Evolutionary conservation across 2,888 invertebrate species (phyloP).

Genomic region (Piscicola geometra): DNA sequence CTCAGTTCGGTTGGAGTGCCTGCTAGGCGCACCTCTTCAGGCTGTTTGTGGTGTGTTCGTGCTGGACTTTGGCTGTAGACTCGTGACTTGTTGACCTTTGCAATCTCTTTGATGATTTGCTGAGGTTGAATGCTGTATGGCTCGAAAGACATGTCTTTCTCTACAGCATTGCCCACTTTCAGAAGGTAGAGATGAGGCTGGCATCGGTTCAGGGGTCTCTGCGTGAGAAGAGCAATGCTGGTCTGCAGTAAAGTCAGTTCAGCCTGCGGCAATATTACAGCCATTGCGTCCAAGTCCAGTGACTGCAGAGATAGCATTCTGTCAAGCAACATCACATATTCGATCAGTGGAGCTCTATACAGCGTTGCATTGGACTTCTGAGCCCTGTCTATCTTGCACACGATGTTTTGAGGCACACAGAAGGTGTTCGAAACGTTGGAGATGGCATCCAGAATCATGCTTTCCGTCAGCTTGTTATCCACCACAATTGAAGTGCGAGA

Average conservation of each 20-base stretch:
- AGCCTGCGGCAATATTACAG: neutral
- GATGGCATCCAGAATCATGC: neutral
- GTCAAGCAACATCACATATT: conserved; percentile 4
- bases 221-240: neutral
- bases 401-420: neutral
- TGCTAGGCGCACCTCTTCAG: no score
- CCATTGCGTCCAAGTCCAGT: neutral
- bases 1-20: neutral
- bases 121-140: neutral
- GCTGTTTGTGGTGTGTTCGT: no score
- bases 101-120: neutral
- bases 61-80: no score
- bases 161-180: conserved; percentile 7
- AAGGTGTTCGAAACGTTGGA: neutral
- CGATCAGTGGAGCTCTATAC: neutral
- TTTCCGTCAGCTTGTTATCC: neutral
- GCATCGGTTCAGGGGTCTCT: neutral
- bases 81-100: neutral
- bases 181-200: conserved; percentile 7
- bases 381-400: neutral
- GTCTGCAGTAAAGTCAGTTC: neutral
- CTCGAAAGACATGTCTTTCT: neutral
- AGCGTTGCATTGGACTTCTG: neutral
- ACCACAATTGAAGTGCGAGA: neutral
- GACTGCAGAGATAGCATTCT: neutral